phyloP scores from a whole-genome alignment of 2,113 vertebrate species.

The Osmerus mordax region DNA sequence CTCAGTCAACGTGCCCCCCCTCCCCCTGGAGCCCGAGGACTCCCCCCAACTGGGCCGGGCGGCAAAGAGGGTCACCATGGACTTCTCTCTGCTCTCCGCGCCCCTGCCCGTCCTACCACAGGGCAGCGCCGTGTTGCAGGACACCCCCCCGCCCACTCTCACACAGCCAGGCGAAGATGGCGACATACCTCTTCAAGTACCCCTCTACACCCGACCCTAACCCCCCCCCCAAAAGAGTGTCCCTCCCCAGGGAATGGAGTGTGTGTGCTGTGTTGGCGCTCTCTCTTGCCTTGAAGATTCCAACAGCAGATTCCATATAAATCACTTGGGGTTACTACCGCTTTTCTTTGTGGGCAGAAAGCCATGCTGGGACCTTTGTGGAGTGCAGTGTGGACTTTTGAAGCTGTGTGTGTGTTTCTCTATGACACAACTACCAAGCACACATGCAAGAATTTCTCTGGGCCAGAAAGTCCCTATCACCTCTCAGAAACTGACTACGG shows the following conservation, averaged over 20 bases:
- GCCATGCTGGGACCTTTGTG: no score
- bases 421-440: no score
- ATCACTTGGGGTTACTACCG: no score
- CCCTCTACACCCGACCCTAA: constrained; percentile 5
- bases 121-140: constrained; percentile 56
- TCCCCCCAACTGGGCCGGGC: constrained; percentile 62
- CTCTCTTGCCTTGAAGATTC: no score
- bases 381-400: no score
- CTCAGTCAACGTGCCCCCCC: constrained; percentile 77
- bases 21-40: constrained; percentile 70
- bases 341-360: no score
- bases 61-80: constrained; percentile 84
- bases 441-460: not conserved
- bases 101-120: constrained; percentile 63
- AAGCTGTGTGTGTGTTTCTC: no score
- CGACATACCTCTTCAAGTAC: constrained; percentile 51
- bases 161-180: constrained; percentile 16
- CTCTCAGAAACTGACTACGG: not conserved
- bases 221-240: not conserved
- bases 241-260: no score
- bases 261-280: no score
- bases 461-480: not conserved
- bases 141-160: constrained; percentile 33
- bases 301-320: no score
- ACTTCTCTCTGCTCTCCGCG: constrained; percentile 84